These are phyloP conservation scores for Standfussiana lucernea DNA, from an alignment of 2,888 invertebrate genomes.

Conservation along the genomic window DNA sequence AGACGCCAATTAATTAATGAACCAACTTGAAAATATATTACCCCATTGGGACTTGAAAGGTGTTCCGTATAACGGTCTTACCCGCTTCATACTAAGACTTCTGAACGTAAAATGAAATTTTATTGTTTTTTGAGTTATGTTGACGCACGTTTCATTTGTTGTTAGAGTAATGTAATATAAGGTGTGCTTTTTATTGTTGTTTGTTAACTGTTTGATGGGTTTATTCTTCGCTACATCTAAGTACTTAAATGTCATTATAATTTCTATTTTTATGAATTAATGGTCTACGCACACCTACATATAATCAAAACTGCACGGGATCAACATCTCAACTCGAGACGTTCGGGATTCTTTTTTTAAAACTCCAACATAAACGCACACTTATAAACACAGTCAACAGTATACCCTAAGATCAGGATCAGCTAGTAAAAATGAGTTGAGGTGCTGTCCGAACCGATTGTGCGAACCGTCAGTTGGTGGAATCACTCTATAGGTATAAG, in stretches of 20 bases:
- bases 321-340: not conserved
- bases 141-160: constrained; percentile 61
- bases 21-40: constrained; percentile 85
- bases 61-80: constrained; percentile 77
- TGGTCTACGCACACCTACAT: not conserved
- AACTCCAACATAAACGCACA: not conserved
- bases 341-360: not conserved
- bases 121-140: constrained; percentile 73
- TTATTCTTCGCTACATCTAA: constrained; percentile 3
- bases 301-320: not conserved
- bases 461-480: not conserved
- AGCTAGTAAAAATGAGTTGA: not conserved
- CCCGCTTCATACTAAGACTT: constrained; percentile 74
- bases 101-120: constrained; percentile 77
- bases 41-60: constrained; percentile 79
- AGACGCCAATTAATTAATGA: constrained; percentile 88
- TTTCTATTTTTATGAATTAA: not conserved
- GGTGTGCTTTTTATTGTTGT: constrained; percentile 38
- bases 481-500: no score
- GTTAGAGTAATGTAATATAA: constrained; percentile 49
- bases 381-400: not conserved
- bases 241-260: not conserved
- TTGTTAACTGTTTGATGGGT: constrained; percentile 24
- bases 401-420: not conserved
- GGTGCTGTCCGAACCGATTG: not conserved